phyloP scores from a whole-genome alignment of 1,140 invertebrate species.

The Helicoverpa zea region DNA sequence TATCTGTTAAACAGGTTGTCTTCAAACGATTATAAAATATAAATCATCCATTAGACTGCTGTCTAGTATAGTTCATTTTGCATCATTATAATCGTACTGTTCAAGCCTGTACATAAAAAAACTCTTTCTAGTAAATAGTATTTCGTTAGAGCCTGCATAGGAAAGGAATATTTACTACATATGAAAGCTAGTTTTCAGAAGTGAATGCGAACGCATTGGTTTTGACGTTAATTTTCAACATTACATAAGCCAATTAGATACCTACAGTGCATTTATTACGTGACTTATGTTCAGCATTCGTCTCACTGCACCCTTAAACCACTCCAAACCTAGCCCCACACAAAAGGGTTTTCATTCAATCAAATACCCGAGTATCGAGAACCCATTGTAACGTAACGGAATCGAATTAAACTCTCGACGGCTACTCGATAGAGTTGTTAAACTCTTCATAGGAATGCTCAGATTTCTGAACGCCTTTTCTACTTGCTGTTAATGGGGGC shows the following conservation, averaged over 20 bases:
- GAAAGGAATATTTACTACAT: too few relatives aligned
- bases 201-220: too few relatives aligned
- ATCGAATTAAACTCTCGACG: slow-evolving; percentile 71
- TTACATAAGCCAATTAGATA: not conserved
- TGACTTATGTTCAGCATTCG: not conserved
- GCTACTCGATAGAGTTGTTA: slow-evolving; percentile 61
- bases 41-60: too few relatives aligned
- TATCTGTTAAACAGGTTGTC: too few relatives aligned
- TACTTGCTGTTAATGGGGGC: not conserved
- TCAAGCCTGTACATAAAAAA: too few relatives aligned
- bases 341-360: not conserved
- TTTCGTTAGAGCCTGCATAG: too few relatives aligned
- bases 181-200: too few relatives aligned
- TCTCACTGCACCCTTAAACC: not conserved
- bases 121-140: too few relatives aligned
- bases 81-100: not conserved
- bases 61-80: not conserved
- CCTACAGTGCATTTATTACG: not conserved
- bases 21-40: too few relatives aligned
- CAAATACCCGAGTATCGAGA: slow-evolving; percentile 42
- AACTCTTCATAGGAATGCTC: slow-evolving; percentile 47
- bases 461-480: not conserved
- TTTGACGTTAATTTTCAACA: not conserved
- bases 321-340: slow-evolving; percentile 9
- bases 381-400: slow-evolving; percentile 42